Evolutionary conservation across 2,888 invertebrate species (phyloP).

Genomic region (Colostygia pectinataria): DNA sequence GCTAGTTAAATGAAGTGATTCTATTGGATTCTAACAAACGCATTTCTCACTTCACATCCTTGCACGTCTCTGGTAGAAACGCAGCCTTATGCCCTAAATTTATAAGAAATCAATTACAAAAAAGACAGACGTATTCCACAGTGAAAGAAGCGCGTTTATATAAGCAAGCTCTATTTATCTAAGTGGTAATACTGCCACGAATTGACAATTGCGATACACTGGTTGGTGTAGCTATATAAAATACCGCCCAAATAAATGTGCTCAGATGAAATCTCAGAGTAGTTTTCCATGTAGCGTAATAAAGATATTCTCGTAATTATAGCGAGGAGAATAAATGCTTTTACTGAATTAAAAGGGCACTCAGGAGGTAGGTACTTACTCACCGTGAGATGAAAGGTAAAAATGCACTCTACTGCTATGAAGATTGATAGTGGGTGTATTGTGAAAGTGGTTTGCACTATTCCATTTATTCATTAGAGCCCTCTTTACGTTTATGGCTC

Average conservation of each 20-base stretch:
- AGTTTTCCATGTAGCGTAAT: slow-evolving; percentile 20
- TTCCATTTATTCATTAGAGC: slow-evolving; percentile 4
- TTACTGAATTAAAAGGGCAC: slow-evolving; percentile 17
- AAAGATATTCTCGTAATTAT: slow-evolving; percentile 14
- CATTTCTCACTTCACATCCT: too few relatives aligned
- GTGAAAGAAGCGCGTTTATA: too few relatives aligned
- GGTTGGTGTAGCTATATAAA: too few relatives aligned
- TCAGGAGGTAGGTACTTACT: slow-evolving; percentile 1
- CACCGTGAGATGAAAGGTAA: not conserved
- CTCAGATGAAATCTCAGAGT: slow-evolving; percentile 2
- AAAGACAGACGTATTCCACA: too few relatives aligned
- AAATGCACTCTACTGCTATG: slow-evolving; percentile 10
- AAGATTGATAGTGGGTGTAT: not conserved
- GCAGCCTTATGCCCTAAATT: too few relatives aligned
- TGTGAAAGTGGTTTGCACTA: slow-evolving; percentile 8
- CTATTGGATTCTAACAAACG: too few relatives aligned
- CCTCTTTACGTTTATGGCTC: too few relatives aligned
- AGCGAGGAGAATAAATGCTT: slow-evolving; percentile 15
- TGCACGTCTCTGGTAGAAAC: too few relatives aligned
- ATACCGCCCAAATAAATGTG: not conserved
- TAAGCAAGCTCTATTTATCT: too few relatives aligned
- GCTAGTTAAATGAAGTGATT: too few relatives aligned
- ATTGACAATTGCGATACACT: not conserved
- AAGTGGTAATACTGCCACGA: too few relatives aligned
- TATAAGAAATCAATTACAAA: too few relatives aligned